Percentiles rank a stretch among this genome's conserved stretches.
Conservation (phyloP, 2,888 invertebrate species). For the Sepioteuthis lessoniana region DNA sequence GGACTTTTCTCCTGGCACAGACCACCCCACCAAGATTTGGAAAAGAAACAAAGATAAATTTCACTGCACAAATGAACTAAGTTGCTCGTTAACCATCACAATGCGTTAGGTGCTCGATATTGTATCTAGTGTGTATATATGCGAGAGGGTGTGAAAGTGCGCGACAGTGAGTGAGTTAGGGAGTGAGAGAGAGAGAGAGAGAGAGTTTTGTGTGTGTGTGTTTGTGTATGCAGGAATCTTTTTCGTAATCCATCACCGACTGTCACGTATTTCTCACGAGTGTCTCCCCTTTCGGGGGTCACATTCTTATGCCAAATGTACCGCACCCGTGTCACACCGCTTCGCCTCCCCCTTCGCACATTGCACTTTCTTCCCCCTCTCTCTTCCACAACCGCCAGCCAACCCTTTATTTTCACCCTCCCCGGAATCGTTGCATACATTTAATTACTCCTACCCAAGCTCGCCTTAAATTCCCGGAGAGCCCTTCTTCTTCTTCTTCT, state of each 20-base stretch:
- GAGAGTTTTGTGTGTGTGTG: too few species aligned
- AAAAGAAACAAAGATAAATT: too few species aligned
- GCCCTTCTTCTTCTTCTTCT: not conserved
- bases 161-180: too few species aligned
- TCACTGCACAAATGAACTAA: too few species aligned
- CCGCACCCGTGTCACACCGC: not conserved
- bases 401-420: not conserved
- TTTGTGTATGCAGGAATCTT: too few species aligned
- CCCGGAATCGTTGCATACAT: not conserved
- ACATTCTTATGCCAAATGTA: constrained; percentile 33
- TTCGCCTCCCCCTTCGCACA: not conserved
- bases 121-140: too few species aligned
- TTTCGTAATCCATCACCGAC: not conserved
- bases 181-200: not conserved
- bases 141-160: not conserved
- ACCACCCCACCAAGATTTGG: too few species aligned
- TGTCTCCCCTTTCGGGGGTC: not conserved
- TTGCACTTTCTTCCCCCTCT: too few species aligned
- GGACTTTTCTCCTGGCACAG: too few species aligned
- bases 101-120: too few species aligned
- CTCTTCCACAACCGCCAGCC: not conserved
- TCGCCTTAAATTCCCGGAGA: not conserved
- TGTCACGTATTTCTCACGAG: not conserved
- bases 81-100: too few species aligned
- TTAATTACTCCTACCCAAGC: not conserved